A percentile compares a stretch with the other conserved stretches of the same genome.
phyloP scores from a whole-genome alignment of 2,113 vertebrate genomes.

The Zosterops borbonicus region DNA sequence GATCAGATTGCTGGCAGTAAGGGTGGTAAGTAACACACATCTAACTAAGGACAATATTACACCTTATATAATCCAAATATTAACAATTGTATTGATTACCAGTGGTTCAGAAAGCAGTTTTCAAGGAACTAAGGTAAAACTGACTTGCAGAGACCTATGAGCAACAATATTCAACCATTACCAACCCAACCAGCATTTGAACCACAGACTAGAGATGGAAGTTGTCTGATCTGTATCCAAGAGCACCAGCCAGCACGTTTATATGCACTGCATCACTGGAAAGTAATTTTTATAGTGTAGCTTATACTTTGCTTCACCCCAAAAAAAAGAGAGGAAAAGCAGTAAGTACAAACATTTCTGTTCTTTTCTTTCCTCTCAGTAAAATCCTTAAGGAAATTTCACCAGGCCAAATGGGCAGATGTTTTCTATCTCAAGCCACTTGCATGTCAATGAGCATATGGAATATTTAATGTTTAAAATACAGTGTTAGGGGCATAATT shows the following conservation, averaged over 20 bases:
- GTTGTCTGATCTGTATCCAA: neutral
- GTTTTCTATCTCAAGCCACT: neutral
- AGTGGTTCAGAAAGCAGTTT: neutral
- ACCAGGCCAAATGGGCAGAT: neutral
- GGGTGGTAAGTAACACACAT: neutral
- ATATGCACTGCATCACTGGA: neutral
- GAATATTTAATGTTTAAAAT: neutral
- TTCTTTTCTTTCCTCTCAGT: neutral
- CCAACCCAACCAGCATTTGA: neutral
- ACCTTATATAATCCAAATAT: neutral
- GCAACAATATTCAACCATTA: neutral
- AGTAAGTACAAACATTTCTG: neutral
- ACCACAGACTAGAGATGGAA: neutral
- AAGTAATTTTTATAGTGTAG: neutral
- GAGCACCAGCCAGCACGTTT: neutral
- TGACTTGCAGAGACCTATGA: neutral
- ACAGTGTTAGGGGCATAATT: neutral
- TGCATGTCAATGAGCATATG: neutral
- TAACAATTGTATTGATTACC: neutral
- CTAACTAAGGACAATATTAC: neutral
- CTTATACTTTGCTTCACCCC: neutral
- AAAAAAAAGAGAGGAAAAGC: neutral
- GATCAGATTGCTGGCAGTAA: neutral
- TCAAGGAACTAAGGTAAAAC: neutral
- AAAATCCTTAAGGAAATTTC: slow-evolving; percentile 1